phyloP scores from a whole-genome alignment of 2,888 invertebrate genomes.

The Troides helena region DNA sequence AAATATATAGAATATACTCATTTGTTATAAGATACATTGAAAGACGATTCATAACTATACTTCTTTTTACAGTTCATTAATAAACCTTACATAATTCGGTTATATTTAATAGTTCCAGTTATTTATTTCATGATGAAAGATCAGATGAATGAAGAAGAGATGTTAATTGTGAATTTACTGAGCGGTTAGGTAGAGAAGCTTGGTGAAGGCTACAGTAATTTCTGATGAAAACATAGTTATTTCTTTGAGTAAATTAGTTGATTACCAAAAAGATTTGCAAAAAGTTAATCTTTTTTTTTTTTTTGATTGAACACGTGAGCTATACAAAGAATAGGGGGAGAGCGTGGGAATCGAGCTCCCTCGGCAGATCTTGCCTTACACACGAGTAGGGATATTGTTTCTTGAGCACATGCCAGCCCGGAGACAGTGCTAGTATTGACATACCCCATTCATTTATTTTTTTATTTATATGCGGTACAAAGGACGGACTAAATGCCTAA shows the following conservation, averaged over 20 bases:
- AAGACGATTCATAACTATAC: no score
- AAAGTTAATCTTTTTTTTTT: slow-evolving; percentile 20
- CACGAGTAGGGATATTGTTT: slow-evolving; percentile 69
- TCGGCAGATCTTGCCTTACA: slow-evolving; percentile 50
- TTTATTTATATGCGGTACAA: no score
- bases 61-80: no score
- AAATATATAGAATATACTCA: no score
- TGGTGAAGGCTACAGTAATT: neutral
- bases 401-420: slow-evolving; percentile 74
- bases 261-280: slow-evolving; percentile 27
- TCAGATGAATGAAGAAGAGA: no score
- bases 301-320: slow-evolving; percentile 28
- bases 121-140: no score
- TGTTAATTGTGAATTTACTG: no score
- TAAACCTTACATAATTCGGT: no score
- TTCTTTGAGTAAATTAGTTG: neutral
- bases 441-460: neutral
- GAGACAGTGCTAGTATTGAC: slow-evolving; percentile 31
- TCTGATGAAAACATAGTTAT: neutral
- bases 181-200: no score
- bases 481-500: no score
- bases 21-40: no score
- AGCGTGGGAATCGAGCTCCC: slow-evolving; percentile 70
- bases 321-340: slow-evolving; percentile 46
- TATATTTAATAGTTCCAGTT: no score